Evolutionary conservation across 1,140 invertebrate species (phyloP).

Genomic region (Philopotamus ludificatus): DNA sequence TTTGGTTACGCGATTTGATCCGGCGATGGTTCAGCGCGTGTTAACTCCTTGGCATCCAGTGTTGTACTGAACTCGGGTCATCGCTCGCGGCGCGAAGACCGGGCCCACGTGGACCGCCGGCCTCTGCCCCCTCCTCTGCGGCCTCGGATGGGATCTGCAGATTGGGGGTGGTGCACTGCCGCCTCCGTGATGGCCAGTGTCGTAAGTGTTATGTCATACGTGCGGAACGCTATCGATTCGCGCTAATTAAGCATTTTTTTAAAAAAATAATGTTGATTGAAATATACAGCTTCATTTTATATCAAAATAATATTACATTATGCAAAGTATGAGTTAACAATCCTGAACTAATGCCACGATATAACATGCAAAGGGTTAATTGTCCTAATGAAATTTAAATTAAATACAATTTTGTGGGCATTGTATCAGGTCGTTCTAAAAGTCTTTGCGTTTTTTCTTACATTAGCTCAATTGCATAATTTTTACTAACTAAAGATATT

Average conservation of each 20-base stretch:
- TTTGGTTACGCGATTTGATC: too few species aligned
- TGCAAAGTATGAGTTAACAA: too few species aligned
- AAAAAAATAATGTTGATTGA: background rate
- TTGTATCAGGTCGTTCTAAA: too few species aligned
- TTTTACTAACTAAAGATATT: too few species aligned
- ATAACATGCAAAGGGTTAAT: too few species aligned
- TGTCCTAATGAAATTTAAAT: too few species aligned
- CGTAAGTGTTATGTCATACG: background rate
- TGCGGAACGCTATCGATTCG: background rate
- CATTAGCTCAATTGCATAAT: too few species aligned
- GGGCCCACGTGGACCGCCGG: conserved; percentile 35
- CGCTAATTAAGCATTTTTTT: background rate
- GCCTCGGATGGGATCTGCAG: background rate
- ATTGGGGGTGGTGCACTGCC: background rate
- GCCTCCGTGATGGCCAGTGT: background rate
- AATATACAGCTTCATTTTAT: background rate
- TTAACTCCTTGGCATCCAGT: conserved; percentile 12
- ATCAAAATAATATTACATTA: too few species aligned
- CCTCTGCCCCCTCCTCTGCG: background rate
- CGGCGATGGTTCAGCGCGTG: too few species aligned
- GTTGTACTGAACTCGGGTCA: conserved; percentile 35
- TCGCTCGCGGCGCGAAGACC: conserved; percentile 31
- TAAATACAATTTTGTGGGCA: too few species aligned
- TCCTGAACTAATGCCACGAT: too few species aligned
- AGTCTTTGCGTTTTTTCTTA: too few species aligned